Conservation (phyloP, 2,888 invertebrate species). For the Aspidapion aeneum region DNA sequence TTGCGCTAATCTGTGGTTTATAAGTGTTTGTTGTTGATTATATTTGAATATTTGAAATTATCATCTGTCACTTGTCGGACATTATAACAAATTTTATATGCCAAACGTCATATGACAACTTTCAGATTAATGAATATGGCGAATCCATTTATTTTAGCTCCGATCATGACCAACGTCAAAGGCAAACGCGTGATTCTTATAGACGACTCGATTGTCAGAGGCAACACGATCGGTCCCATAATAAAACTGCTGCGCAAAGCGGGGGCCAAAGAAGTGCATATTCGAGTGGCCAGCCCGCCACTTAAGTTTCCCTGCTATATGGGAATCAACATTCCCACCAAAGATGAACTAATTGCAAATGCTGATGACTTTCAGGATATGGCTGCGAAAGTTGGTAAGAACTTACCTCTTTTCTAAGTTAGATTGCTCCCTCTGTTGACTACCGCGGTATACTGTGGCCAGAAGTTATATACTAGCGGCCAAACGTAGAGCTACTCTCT, state of each 20-base stretch:
- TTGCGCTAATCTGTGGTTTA: too few species aligned
- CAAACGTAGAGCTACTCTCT: too few species aligned
- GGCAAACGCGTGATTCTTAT: slow-evolving; percentile 89
- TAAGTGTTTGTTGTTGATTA: too few species aligned
- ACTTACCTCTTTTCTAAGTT: slow-evolving; percentile 29
- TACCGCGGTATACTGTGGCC: too few species aligned
- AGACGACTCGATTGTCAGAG: slow-evolving; percentile 96
- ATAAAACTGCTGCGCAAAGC: slow-evolving; percentile 87
- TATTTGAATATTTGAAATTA: too few species aligned
- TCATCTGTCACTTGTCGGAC: too few species aligned
- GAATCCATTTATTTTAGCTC: slow-evolving; percentile 42
- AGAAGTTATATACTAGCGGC: too few species aligned
- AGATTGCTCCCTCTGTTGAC: neutral
- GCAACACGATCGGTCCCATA: slow-evolving; percentile 95
- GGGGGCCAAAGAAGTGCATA: slow-evolving; percentile 95
- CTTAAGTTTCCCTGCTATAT: slow-evolving; percentile 94
- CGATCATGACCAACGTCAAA: slow-evolving; percentile 84
- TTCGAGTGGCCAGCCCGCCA: slow-evolving; percentile 95
- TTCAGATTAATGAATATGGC: too few species aligned
- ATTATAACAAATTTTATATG: too few species aligned
- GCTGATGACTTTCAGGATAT: slow-evolving; percentile 64
- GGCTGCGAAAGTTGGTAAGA: slow-evolving; percentile 82
- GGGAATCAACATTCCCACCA: slow-evolving; percentile 99
- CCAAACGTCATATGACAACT: too few species aligned
- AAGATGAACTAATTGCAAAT: slow-evolving; percentile 94